phyloP scores from a whole-genome alignment of 1,140 invertebrate genomes.

The Grapholita molesta region DNA sequence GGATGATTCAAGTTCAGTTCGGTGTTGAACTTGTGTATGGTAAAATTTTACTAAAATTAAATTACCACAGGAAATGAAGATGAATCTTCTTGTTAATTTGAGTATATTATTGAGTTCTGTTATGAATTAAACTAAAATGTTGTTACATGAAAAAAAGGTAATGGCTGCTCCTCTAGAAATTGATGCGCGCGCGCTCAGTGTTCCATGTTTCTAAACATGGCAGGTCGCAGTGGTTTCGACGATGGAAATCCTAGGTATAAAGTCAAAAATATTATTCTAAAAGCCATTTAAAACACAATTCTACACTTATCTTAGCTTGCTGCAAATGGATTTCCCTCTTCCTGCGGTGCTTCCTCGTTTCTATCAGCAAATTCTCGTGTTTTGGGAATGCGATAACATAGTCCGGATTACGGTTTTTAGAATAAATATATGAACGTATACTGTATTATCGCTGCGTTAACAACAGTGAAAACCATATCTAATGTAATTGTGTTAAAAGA shows the following conservation, averaged over 20 bases:
- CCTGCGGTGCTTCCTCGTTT: constrained; percentile 14
- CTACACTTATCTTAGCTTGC: constrained; percentile 20
- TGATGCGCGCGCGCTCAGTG: constrained; percentile 69
- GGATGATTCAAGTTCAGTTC: neutral
- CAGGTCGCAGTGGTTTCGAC: constrained; percentile 76
- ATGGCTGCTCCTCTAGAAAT: constrained; percentile 32
- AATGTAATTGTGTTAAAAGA: neutral
- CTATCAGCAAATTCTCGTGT: constrained; percentile 35
- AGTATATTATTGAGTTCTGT: neutral
- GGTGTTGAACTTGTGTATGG: neutral
- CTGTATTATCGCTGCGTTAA: neutral
- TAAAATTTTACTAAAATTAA: neutral
- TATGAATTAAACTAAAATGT: constrained; percentile 30
- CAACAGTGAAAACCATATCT: neutral
- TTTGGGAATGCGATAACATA: constrained; percentile 60
- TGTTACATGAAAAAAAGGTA: constrained; percentile 28
- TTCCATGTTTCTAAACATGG: constrained; percentile 78
- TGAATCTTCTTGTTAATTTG: too few species aligned
- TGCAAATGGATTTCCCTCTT: constrained; percentile 18
- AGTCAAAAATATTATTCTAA: constrained; percentile 41
- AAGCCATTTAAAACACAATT: constrained; percentile 13
- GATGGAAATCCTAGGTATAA: constrained; percentile 77
- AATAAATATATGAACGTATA: constrained; percentile 15
- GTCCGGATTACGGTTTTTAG: constrained; percentile 57
- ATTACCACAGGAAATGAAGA: too few species aligned